These are phyloP conservation scores for Dryocosmus kuriphilus DNA, from an alignment of 2,888 invertebrate species.

Conservation along the genomic window DNA sequence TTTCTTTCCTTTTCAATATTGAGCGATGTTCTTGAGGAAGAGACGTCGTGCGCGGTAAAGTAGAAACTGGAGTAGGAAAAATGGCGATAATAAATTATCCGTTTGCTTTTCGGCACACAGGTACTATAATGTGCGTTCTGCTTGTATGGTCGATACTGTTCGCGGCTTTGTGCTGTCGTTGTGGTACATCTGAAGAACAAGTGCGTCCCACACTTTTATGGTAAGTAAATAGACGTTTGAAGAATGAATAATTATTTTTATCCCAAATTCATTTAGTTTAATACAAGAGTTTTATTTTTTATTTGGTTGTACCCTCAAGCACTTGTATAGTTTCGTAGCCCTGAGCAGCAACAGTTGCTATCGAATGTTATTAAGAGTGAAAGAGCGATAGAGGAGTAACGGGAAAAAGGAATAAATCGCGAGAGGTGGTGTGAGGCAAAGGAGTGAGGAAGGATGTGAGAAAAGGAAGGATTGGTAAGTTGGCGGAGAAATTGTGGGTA, in stretches of 20 bases:
- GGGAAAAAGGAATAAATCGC: too few species aligned
- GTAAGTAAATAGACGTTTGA: constrained; percentile 56
- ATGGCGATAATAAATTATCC: constrained; percentile 34
- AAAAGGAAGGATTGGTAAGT: too few species aligned
- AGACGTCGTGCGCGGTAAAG: neutral
- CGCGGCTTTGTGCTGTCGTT: constrained; percentile 70
- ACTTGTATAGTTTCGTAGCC: too few species aligned
- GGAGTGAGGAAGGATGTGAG: too few species aligned
- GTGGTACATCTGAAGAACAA: constrained; percentile 67
- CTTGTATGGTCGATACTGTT: constrained; percentile 69
- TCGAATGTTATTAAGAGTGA: too few species aligned
- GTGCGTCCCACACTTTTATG: constrained; percentile 71
- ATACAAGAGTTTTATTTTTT: too few species aligned
- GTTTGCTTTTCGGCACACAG: constrained; percentile 53
- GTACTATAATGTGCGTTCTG: constrained; percentile 65
- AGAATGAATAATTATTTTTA: neutral
- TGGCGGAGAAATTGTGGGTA: too few species aligned
- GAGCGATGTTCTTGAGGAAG: constrained; percentile 6
- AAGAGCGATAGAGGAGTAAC: too few species aligned
- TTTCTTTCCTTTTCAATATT: constrained; percentile 30
- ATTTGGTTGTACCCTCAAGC: too few species aligned
- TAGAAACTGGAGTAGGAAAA: constrained; percentile 29
- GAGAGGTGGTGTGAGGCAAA: too few species aligned
- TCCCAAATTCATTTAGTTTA: neutral
- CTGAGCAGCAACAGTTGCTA: too few species aligned